Conservation (phyloP, 2,797 vertebrate species). For the Myotis daubentonii region DNA sequence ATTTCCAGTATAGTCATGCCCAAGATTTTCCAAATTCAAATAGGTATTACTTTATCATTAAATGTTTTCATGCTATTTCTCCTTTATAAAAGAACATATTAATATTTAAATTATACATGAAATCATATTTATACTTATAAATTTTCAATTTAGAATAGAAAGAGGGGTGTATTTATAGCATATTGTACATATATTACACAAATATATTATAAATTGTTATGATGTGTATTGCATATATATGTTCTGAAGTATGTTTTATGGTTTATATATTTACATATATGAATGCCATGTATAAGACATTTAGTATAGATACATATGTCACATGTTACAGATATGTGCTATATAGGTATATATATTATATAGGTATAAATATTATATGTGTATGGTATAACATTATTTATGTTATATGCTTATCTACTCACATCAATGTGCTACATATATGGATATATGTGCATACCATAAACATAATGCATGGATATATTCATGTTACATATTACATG, state of each 20-base stretch:
- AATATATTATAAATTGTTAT: neutral
- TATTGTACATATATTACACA: neutral
- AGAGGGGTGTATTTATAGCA: neutral
- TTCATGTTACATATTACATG: accelerated
- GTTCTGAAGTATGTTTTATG: neutral
- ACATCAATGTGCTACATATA: neutral
- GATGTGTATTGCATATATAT: neutral
- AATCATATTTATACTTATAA: neutral
- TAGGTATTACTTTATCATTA: constrained; percentile 20
- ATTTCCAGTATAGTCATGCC: neutral
- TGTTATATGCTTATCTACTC: neutral
- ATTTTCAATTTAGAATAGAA: constrained; percentile 26
- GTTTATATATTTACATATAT: neutral
- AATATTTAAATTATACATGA: constrained; percentile 24
- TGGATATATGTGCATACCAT: neutral
- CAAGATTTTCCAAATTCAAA: constrained; percentile 44
- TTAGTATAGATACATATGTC: neutral
- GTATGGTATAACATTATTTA: neutral
- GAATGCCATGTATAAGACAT: neutral
- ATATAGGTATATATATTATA: neutral
- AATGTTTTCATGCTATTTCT: constrained; percentile 32
- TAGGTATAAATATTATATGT: neutral
- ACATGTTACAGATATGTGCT: neutral
- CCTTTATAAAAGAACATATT: neutral
- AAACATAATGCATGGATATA: neutral